Base-by-base conservation (phyloP, 1,140 invertebrate genomes). In the Cardiocondyla obscurior region DNA sequence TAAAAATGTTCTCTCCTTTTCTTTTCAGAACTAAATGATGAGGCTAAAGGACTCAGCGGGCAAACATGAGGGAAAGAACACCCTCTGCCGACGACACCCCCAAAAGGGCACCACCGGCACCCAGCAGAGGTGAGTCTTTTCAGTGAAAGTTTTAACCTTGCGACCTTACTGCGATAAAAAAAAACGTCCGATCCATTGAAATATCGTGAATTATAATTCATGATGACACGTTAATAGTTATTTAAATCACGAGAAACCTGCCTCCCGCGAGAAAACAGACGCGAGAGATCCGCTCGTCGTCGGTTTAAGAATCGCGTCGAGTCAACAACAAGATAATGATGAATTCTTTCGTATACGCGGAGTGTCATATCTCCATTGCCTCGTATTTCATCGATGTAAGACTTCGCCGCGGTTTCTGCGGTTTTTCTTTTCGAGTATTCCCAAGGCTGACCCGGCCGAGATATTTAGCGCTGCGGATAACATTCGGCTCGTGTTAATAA, bases 31-130 rank as follows among this genome's bases (percentile, higher is more conserved):
- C 69, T 90, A 90, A 91, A 91, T 89, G 91, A 90, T 90, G 91
- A 87, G 89, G 92, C 84, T 90, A 87, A 91, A 90, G 89, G 90
- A 87, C 85, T 79, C 58, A 33, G 85, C 83, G 89, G 87, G 85
- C 87, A 90, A 94, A 86, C 89, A 94, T 94, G 93, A 94, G 93
- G 92, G 93, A 93, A 89, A 90, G 93, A 86, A 94, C 92, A 87
- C 93, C 93, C 90, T 94, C 92, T 90, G 93, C 92, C 88, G 92
- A 94, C 87, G 93, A 94, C 88, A 93, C 93, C 92, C 93, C 92
- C 72, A 93, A 92, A 87, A 93, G 93, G 93, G 93, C 93, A 85
- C 93, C 93, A 87, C 91, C 92, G 86, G 92, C 91, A 58, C 92
- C 93, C 88, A 91, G 89, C 86, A 91, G 91, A 94, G 93, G 93